phyloP scores from a whole-genome alignment of 2,888 invertebrate species.

The Machimus atricapillus region DNA sequence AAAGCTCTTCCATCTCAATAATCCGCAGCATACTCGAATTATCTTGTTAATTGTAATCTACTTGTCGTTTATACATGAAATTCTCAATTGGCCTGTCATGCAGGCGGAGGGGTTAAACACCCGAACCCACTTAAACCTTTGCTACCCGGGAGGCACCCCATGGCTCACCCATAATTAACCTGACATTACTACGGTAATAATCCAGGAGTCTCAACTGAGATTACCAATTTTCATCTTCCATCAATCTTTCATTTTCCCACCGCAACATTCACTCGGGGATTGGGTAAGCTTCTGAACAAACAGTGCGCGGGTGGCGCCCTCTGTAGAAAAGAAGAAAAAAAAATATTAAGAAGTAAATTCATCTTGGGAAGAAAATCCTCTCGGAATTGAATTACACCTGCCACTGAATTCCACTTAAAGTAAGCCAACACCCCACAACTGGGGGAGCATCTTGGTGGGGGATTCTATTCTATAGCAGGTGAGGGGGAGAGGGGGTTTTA shows the following conservation, averaged over 20 bases:
- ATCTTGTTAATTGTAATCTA: constrained; percentile 3
- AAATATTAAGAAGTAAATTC: background rate
- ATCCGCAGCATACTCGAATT: background rate
- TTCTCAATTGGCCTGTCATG: background rate
- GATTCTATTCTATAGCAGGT: background rate
- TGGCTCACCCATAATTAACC: constrained; percentile 14
- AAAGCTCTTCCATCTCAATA: background rate
- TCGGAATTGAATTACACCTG: constrained; percentile 37
- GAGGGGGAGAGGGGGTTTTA: background rate
- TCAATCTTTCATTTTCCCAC: constrained; percentile 26
- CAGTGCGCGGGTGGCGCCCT: background rate
- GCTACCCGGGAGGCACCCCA: background rate
- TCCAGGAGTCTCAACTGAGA: constrained; percentile 8
- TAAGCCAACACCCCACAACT: background rate
- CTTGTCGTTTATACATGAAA: constrained; percentile 2
- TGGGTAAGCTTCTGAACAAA: background rate
- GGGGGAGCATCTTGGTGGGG: background rate
- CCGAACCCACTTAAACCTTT: background rate
- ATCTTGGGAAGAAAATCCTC: constrained; percentile 30
- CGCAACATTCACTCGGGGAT: background rate
- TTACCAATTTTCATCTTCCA: constrained; percentile 26
- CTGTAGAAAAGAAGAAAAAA: background rate
- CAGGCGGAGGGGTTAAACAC: background rate
- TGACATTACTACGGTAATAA: constrained; percentile 26
- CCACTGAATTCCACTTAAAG: constrained; percentile 34